These are phyloP conservation scores for Zoanthus gigantus DNA, from an alignment of 92 coral and sea anemone species.

Conservation along the genomic window DNA sequence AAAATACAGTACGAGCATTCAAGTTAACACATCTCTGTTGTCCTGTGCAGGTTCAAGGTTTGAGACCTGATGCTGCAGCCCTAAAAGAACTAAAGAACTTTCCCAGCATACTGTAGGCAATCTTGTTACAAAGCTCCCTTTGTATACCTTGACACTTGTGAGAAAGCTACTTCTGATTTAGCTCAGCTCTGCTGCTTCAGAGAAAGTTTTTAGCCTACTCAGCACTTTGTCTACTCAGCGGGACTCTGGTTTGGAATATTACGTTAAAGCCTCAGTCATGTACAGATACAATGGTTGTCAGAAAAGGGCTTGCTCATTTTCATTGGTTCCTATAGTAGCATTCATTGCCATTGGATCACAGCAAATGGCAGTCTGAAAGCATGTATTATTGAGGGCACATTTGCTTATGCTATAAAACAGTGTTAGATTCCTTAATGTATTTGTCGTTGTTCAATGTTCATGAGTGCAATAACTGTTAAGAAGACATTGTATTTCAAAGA, in stretches of 20 bases:
- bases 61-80: slow-evolving; percentile 4
- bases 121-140: too few species aligned
- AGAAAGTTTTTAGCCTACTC: not conserved
- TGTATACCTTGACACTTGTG: not conserved
- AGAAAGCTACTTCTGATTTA: not conserved
- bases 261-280: too few species aligned
- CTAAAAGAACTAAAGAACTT: not conserved
- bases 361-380: not conserved
- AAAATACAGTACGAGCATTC: slow-evolving; percentile 12
- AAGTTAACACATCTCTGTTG: not conserved
- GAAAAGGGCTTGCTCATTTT: not conserved
- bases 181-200: not conserved
- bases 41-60: not conserved
- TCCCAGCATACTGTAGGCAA: too few species aligned
- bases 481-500: not conserved
- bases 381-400: not conserved
- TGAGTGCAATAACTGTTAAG: slow-evolving; percentile 13
- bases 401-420: not conserved
- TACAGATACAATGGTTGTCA: too few species aligned
- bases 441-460: not conserved
- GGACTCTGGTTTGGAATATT: too few species aligned
- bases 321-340: not conserved
- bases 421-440: too few species aligned
- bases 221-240: too few species aligned
- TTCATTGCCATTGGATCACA: slow-evolving; percentile 12